phyloP scores from a whole-genome alignment of 2,797 vertebrate species.

The Mormyrops attenuatus region DNA sequence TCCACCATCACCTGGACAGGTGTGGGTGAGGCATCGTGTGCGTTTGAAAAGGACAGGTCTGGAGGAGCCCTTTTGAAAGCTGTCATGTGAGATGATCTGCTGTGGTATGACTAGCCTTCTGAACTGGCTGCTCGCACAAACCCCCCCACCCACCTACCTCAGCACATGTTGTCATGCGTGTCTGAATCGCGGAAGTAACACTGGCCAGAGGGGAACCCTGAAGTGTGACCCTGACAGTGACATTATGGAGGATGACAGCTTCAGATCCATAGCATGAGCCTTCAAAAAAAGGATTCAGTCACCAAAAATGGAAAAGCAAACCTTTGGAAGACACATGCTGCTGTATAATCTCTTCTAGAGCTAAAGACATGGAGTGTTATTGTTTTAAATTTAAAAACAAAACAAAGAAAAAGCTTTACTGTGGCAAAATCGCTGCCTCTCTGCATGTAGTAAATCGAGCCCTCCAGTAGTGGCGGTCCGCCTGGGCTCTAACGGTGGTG shows the following conservation, averaged over 20 bases:
- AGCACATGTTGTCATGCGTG: not conserved
- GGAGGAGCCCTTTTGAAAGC: not conserved
- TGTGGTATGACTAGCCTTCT: not conserved
- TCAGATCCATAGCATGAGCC: not conserved
- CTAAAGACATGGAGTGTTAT: not conserved
- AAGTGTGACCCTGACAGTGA: not conserved
- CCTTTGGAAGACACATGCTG: not conserved
- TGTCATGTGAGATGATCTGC: not conserved
- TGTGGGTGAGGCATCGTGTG: not conserved
- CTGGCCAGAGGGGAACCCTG: not conserved
- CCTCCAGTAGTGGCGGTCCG: not conserved
- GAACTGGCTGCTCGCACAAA: not conserved
- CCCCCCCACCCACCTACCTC: not conserved
- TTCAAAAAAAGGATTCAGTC: not conserved
- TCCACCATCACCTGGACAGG: not conserved
- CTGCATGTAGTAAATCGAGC: not conserved
- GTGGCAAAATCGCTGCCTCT: not conserved
- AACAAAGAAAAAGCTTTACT: not conserved
- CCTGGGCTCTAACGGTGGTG: too few relatives aligned
- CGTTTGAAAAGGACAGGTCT: not conserved
- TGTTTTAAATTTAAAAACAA: not conserved
- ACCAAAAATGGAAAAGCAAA: not conserved
- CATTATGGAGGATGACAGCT: not conserved
- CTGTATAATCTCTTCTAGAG: not conserved
- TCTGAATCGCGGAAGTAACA: not conserved